phyloP scores from a whole-genome alignment of 2,888 invertebrate genomes.

The Neoscelio sp. region DNA sequence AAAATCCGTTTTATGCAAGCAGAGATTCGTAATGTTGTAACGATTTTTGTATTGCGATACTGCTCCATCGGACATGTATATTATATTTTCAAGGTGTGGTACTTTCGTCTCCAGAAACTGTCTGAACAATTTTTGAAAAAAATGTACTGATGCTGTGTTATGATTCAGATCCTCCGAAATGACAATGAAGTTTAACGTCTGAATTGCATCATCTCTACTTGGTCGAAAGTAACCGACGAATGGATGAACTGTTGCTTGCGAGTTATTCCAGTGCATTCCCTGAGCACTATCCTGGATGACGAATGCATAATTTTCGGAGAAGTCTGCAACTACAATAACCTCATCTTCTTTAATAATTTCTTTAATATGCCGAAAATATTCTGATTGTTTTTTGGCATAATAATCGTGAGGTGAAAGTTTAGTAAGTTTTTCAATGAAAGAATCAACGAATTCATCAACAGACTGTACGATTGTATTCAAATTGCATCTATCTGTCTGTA shows the following conservation, averaged over 20 bases:
- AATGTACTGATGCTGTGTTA: slow-evolving; percentile 11
- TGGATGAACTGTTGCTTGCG: slow-evolving; percentile 1
- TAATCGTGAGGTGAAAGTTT: slow-evolving; percentile 23
- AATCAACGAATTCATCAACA: slow-evolving; percentile 1
- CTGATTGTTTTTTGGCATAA: slow-evolving; percentile 13
- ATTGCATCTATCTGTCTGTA: slow-evolving; percentile 1
- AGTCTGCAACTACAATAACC: slow-evolving; percentile 7
- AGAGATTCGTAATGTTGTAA: slow-evolving; percentile 6
- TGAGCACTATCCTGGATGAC: slow-evolving; percentile 1
- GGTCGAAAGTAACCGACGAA: not conserved
- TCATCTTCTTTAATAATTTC: not conserved
- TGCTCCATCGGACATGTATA: slow-evolving; percentile 20
- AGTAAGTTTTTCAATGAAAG: slow-evolving; percentile 2
- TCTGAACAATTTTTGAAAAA: slow-evolving; percentile 14
- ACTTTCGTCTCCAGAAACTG: slow-evolving; percentile 11
- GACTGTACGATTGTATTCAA: not conserved
- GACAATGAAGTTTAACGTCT: slow-evolving; percentile 3
- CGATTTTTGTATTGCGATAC: slow-evolving; percentile 22
- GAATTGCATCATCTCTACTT: not conserved
- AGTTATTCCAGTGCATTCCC: slow-evolving; percentile 13
- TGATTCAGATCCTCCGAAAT: slow-evolving; percentile 17
- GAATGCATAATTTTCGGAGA: slow-evolving; percentile 13
- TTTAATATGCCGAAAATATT: slow-evolving; percentile 10
- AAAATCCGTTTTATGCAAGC: slow-evolving; percentile 1
- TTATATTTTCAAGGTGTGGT: slow-evolving; percentile 4